Percentiles rank a stretch among this genome's conserved stretches.
Conservation (phyloP, 2,888 invertebrate genomes). For the Dryomyza anilis region DNA sequence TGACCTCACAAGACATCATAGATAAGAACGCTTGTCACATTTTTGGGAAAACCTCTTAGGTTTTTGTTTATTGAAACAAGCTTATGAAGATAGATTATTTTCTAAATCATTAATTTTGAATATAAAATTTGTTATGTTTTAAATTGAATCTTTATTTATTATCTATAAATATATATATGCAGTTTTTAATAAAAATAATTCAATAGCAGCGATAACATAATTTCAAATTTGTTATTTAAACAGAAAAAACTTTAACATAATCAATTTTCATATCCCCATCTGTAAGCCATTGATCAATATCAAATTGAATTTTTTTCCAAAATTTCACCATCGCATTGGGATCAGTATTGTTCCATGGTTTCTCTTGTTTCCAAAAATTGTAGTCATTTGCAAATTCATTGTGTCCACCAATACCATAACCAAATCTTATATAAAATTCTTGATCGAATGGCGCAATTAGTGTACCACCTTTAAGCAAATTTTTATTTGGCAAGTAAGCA, state of each 20-base stretch:
- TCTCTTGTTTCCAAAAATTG: slow-evolving; percentile 54
- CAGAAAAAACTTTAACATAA: slow-evolving; percentile 50
- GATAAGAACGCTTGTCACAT: too few relatives aligned
- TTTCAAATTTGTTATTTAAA: too few relatives aligned
- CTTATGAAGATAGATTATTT: too few relatives aligned
- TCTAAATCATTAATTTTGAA: too few relatives aligned
- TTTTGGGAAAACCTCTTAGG: too few relatives aligned
- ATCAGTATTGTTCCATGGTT: slow-evolving; percentile 77
- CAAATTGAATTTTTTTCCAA: slow-evolving; percentile 70
- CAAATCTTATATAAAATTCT: slow-evolving; percentile 75
- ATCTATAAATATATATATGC: too few relatives aligned
- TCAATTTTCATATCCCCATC: slow-evolving; percentile 50
- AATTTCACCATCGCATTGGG: slow-evolving; percentile 72
- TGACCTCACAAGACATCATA: too few relatives aligned
- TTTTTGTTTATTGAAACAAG: too few relatives aligned
- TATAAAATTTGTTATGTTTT: too few relatives aligned
- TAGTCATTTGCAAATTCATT: slow-evolving; percentile 70
- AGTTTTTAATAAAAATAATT: too few relatives aligned
- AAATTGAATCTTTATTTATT: too few relatives aligned
- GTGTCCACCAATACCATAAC: slow-evolving; percentile 78
- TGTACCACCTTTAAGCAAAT: slow-evolving; percentile 44
- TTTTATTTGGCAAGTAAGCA: slow-evolving; percentile 56
- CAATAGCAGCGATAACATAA: too few relatives aligned
- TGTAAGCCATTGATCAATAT: slow-evolving; percentile 50
- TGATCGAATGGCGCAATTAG: slow-evolving; percentile 78